A percentile compares a stretch with the other conserved stretches of the same genome.
Conservation (phyloP, 2,888 invertebrate genomes). For the Tanytarsus gracilentus region DNA sequence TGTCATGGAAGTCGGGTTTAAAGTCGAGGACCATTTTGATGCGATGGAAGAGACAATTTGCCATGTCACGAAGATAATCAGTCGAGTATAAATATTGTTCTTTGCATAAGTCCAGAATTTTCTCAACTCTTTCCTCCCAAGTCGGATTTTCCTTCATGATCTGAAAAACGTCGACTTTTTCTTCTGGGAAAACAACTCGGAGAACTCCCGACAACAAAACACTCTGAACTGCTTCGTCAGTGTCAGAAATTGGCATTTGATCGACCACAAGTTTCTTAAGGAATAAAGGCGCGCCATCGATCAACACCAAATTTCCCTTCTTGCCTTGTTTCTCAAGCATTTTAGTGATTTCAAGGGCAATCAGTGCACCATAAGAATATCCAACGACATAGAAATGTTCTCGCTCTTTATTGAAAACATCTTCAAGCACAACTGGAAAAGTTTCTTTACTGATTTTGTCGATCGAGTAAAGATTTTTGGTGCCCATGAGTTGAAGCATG, state of each 20-base stretch:
- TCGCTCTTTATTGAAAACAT: constrained; percentile 46
- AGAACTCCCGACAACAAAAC: constrained; percentile 36
- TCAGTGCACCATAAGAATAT: constrained; percentile 78
- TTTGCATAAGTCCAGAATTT: constrained; percentile 43
- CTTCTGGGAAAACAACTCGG: constrained; percentile 39
- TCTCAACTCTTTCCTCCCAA: constrained; percentile 50
- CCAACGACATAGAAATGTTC: constrained; percentile 68
- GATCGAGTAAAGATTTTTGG: constrained; percentile 33
- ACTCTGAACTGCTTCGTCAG: constrained; percentile 38
- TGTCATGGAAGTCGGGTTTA: constrained; percentile 43
- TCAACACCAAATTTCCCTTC: constrained; percentile 55
- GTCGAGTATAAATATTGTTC: constrained; percentile 41
- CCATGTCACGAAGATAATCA: constrained; percentile 42
- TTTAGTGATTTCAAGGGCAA: constrained; percentile 67
- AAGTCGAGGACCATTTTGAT: constrained; percentile 48
- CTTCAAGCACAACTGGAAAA: constrained; percentile 51
- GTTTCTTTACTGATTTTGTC: constrained; percentile 45
- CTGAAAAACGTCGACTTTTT: constrained; percentile 36
- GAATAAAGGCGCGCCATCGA: constrained; percentile 75
- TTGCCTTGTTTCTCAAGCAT: constrained; percentile 59
- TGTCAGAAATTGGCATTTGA: constrained; percentile 35
- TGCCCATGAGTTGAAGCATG: constrained; percentile 34
- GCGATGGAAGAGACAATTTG: constrained; percentile 46
- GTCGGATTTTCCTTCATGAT: constrained; percentile 47
- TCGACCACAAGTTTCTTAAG: constrained; percentile 46